Evolutionary conservation across 1,140 invertebrate genomes (phyloP).

Genomic region (Drosophila baimaii): DNA sequence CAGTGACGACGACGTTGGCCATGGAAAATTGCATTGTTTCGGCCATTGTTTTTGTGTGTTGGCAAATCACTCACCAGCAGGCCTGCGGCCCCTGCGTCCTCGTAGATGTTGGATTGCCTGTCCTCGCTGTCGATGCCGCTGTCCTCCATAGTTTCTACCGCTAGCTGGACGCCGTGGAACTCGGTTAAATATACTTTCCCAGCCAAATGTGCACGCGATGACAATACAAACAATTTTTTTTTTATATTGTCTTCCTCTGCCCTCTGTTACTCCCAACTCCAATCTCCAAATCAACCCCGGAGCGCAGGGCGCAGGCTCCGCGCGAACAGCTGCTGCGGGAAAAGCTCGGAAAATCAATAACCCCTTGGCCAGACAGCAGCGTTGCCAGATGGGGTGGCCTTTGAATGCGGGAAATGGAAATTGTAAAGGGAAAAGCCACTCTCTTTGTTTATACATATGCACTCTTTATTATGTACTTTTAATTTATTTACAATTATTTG

Average conservation of each 20-base stretch:
- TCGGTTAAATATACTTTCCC: conserved; percentile 17
- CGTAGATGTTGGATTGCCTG: conserved; percentile 72
- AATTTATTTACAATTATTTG: conserved; percentile 81
- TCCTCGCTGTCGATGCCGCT: conserved; percentile 83
- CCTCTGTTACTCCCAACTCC: conserved; percentile 64
- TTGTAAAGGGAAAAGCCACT: no score
- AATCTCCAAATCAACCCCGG: conserved; percentile 66
- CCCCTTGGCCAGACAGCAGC: conserved; percentile 39
- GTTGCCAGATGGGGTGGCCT: conserved; percentile 54
- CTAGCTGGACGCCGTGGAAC: conserved; percentile 3
- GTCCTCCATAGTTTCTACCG: conserved; percentile 66
- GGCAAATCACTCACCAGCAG: conserved; percentile 58
- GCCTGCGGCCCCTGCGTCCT: conserved; percentile 72
- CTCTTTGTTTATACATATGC: conserved; percentile 64
- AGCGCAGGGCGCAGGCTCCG: conserved; percentile 62
- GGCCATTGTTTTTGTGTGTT: conserved; percentile 19
- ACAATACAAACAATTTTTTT: conserved; percentile 71
- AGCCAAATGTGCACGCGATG: conserved; percentile 53
- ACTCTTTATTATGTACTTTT: conserved; percentile 78
- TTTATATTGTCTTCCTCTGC: conserved; percentile 52
- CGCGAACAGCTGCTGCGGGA: conserved; percentile 61
- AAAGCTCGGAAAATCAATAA: conserved; percentile 71
- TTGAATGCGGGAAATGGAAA: not conserved
- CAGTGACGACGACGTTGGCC: conserved; percentile 37
- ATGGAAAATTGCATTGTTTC: conserved; percentile 40